A percentile compares a stretch with the other conserved stretches of the same genome.
These are phyloP conservation scores for Clupea harengus DNA, from an alignment of 2,113 vertebrate species.

Conservation along the genomic window DNA sequence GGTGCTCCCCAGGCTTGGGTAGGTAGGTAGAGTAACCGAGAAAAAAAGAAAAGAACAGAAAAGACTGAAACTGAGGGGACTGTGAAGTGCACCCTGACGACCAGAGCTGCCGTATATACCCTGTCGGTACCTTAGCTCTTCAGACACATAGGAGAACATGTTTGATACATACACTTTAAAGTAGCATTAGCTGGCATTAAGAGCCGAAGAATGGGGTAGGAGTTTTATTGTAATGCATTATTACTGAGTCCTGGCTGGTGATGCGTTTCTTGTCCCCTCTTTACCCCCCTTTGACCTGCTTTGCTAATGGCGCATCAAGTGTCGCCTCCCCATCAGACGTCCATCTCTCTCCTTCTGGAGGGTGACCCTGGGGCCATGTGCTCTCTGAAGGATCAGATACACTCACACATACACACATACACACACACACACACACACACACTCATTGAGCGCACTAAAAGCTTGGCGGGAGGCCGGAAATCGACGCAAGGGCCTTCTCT, in stretches of 20 bases:
- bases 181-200: not conserved
- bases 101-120: not conserved
- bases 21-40: not conserved
- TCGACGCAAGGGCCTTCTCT: slow-evolving; percentile 29
- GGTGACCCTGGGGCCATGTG: not conserved
- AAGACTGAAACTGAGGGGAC: not conserved
- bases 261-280: not conserved
- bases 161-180: not conserved
- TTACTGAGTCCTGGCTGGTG: not conserved
- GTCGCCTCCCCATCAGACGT: not conserved
- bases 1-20: slow-evolving; percentile 55
- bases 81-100: not conserved
- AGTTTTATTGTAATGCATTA: slow-evolving; percentile 7
- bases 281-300: not conserved
- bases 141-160: not conserved
- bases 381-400: slow-evolving; percentile 11
- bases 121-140: not conserved
- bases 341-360: not conserved
- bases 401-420: not conserved
- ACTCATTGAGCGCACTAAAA: not conserved
- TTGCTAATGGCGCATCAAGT: not conserved
- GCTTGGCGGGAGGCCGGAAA: slow-evolving; percentile 42
- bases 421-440: not conserved
- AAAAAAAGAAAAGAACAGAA: not conserved
- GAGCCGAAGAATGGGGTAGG: not conserved